Percentiles rank a stretch among this genome's conserved stretches.
Conservation (phyloP, 2,888 invertebrate species). For the Chloromyia formosa region DNA sequence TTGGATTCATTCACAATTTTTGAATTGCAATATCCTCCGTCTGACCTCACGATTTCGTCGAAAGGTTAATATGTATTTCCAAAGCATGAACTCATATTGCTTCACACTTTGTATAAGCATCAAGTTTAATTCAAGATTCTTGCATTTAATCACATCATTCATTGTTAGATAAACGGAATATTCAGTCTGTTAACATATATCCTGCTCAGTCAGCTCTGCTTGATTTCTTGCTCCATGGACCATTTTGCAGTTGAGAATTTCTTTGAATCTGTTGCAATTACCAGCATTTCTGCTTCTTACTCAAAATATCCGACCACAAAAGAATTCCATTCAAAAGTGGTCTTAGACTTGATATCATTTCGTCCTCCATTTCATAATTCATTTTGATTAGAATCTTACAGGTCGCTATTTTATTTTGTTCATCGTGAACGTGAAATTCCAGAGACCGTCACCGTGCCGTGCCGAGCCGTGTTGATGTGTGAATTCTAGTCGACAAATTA, state of each 20-base stretch:
- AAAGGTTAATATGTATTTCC: too few relatives aligned
- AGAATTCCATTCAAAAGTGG: conserved; percentile 25
- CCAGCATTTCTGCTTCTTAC: background rate
- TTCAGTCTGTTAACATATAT: too few relatives aligned
- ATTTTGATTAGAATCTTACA: conserved; percentile 38
- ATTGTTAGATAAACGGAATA: too few relatives aligned
- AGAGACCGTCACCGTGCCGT: background rate
- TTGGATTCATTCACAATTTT: too few relatives aligned
- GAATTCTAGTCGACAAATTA: conserved; percentile 40
- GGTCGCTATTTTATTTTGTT: too few relatives aligned
- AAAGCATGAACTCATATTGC: too few relatives aligned
- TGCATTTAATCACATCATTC: too few relatives aligned
- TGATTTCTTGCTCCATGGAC: background rate
- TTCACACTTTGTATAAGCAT: too few relatives aligned
- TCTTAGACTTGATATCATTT: conserved; percentile 17
- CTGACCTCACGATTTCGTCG: too few relatives aligned
- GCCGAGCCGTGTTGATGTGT: conserved; percentile 21
- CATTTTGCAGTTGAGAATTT: conserved; percentile 4
- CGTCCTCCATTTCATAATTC: conserved; percentile 32
- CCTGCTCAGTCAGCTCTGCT: background rate
- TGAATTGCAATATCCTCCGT: too few relatives aligned
- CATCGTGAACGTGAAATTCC: conserved; percentile 1
- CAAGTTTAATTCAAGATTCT: too few relatives aligned
- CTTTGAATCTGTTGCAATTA: conserved; percentile 12
- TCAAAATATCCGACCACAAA: conserved; percentile 14